These are phyloP conservation scores for Lysiphlebus fabarum DNA, from an alignment of 1,140 invertebrate species.

Conservation along the genomic window DNA sequence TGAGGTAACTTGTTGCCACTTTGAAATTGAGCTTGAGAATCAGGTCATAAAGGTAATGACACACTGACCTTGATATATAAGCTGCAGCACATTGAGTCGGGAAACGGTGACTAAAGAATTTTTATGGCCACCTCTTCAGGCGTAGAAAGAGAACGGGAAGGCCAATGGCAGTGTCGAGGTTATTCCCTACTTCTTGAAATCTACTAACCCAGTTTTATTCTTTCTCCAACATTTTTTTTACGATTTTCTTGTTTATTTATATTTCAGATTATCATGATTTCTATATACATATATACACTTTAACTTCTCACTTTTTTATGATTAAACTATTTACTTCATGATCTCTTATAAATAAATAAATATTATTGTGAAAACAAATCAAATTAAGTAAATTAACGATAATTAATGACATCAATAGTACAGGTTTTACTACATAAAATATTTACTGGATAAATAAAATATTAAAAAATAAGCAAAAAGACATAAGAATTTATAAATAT, in stretches of 20 bases:
- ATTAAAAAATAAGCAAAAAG: slow-evolving; percentile 10
- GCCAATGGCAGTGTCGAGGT: slow-evolving; percentile 34
- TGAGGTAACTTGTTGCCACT: slow-evolving; percentile 21
- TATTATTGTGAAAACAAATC: slow-evolving; percentile 8
- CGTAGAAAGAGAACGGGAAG: neutral
- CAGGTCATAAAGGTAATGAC: slow-evolving; percentile 31
- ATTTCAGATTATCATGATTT: slow-evolving; percentile 19
- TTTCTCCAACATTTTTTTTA: slow-evolving; percentile 25
- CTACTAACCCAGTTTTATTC: slow-evolving; percentile 35
- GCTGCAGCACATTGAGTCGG: neutral
- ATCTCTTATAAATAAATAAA: slow-evolving; percentile 25
- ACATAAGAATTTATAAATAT: neutral
- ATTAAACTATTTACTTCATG: slow-evolving; percentile 28
- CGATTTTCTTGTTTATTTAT: slow-evolving; percentile 9
- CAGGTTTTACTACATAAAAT: neutral
- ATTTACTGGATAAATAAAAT: slow-evolving; percentile 20
- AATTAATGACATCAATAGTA: no score
- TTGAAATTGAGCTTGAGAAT: no score
- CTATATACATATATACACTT: no score
- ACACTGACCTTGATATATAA: slow-evolving; percentile 42
- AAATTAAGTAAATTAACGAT: neutral
- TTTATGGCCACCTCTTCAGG: neutral
- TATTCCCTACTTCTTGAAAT: slow-evolving; percentile 24
- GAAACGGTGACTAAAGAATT: slow-evolving; percentile 14
- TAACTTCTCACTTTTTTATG: slow-evolving; percentile 1